Evolutionary conservation across 2,888 invertebrate species (phyloP).

Genomic region (Hemistola chrysoprasaria): DNA sequence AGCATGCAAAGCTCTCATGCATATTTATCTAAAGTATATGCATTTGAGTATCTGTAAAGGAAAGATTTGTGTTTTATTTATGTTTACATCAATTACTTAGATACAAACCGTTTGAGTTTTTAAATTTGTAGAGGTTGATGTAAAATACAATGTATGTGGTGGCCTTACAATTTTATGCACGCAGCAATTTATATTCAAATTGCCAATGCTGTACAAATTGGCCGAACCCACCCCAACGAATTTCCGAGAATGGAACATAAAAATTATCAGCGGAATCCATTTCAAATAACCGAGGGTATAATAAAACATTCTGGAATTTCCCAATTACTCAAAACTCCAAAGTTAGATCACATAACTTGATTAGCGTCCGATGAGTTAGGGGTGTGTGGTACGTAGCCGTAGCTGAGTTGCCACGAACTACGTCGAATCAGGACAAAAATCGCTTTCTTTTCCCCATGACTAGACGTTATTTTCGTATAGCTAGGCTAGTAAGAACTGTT

Average conservation of each 20-base stretch:
- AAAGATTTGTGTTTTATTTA: conserved; percentile 1
- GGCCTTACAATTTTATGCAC: conserved; percentile 1
- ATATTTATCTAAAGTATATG: too few species aligned
- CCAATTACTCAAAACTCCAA: conserved; percentile 53
- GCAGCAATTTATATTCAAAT: conserved; percentile 11
- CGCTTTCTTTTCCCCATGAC: too few species aligned
- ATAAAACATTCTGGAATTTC: conserved; percentile 40
- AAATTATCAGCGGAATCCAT: conserved; percentile 24
- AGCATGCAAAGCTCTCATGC: conserved; percentile 21
- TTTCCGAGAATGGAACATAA: conserved; percentile 23
- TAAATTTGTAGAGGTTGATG: too few species aligned
- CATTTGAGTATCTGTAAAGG: conserved; percentile 6
- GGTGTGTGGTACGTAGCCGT: too few species aligned
- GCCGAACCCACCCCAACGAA: conserved; percentile 7
- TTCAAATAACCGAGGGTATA: conserved; percentile 24
- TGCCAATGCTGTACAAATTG: conserved; percentile 11
- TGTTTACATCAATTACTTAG: conserved; percentile 11
- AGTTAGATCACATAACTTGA: conserved; percentile 59
- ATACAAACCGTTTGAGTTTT: too few species aligned
- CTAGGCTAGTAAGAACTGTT: too few species aligned
- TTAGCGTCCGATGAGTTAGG: conserved; percentile 55
- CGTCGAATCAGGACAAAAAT: too few species aligned
- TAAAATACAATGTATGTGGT: conserved; percentile 3
- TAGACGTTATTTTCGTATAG: too few species aligned
- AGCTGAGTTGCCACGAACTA: too few species aligned